Conservation (phyloP, 1,140 invertebrate species). For the Pristionchus pacificus region DNA sequence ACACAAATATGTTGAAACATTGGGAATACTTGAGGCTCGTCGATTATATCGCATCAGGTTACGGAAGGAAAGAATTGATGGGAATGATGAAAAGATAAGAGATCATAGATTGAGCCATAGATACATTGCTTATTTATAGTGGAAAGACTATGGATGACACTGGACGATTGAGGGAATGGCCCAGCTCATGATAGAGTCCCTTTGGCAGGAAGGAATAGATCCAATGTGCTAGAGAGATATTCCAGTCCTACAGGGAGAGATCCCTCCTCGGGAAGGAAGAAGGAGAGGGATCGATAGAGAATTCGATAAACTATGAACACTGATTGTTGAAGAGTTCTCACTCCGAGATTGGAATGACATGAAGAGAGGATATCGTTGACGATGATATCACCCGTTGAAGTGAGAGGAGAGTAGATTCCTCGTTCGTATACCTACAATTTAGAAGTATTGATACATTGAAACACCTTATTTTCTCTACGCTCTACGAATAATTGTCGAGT, state of each 20-base stretch:
- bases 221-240: constrained; percentile 23
- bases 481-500: not conserved
- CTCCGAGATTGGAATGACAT: constrained; percentile 46
- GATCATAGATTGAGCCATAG: too few species aligned
- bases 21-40: too few species aligned
- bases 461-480: not conserved
- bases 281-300: too few species aligned
- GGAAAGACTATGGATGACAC: too few species aligned
- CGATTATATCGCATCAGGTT: too few species aligned
- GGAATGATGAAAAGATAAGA: too few species aligned
- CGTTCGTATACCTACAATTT: constrained; percentile 11
- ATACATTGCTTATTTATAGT: too few species aligned
- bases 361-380: constrained; percentile 43
- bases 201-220: constrained; percentile 30
- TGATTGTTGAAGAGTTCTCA: constrained; percentile 50
- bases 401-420: constrained; percentile 46
- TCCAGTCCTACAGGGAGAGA: constrained; percentile 23
- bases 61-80: too few species aligned
- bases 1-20: too few species aligned
- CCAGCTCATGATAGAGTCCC: too few species aligned
- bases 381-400: constrained; percentile 41
- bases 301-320: constrained; percentile 40
- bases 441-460: not conserved
- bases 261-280: constrained; percentile 17
- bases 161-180: too few species aligned